Conservation (phyloP, 2,113 vertebrate species). For the Archocentrus centrarchus region DNA sequence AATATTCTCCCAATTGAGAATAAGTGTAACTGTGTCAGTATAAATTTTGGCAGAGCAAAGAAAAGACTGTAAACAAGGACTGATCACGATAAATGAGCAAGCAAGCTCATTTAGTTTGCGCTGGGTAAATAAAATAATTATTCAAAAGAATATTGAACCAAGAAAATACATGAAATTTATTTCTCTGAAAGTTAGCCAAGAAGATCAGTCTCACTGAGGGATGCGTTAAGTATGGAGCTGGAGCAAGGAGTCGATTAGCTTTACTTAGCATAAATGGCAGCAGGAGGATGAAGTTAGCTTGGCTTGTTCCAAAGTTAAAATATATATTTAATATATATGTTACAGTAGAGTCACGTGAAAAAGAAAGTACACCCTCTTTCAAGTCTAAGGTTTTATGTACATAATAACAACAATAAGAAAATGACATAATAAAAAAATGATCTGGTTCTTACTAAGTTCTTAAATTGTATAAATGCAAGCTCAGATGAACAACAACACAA, state of each 20-base stretch:
- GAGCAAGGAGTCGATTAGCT: background rate
- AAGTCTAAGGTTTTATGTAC: background rate
- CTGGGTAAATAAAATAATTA: conserved; percentile 4
- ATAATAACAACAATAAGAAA: too few relatives aligned
- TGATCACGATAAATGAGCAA: conserved; percentile 15
- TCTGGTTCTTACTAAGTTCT: background rate
- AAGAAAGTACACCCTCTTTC: background rate
- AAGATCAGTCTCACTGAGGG: background rate
- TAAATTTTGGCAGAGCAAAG: background rate
- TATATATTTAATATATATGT: too few relatives aligned
- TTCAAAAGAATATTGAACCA: background rate
- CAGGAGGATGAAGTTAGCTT: background rate
- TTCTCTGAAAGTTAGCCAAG: background rate
- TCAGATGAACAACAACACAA: background rate
- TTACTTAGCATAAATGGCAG: conserved; percentile 1
- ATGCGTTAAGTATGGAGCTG: background rate
- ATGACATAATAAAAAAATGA: background rate
- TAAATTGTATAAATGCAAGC: background rate
- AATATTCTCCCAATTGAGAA: background rate
- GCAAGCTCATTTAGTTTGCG: background rate
- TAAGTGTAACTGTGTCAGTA: background rate
- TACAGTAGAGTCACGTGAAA: too few relatives aligned
- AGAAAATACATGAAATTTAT: background rate
- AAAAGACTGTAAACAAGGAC: conserved; percentile 6
- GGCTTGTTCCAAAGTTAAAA: background rate